These are phyloP conservation scores for Colaptes auratus DNA, from an alignment of 2,113 vertebrate species.

Conservation along the genomic window DNA sequence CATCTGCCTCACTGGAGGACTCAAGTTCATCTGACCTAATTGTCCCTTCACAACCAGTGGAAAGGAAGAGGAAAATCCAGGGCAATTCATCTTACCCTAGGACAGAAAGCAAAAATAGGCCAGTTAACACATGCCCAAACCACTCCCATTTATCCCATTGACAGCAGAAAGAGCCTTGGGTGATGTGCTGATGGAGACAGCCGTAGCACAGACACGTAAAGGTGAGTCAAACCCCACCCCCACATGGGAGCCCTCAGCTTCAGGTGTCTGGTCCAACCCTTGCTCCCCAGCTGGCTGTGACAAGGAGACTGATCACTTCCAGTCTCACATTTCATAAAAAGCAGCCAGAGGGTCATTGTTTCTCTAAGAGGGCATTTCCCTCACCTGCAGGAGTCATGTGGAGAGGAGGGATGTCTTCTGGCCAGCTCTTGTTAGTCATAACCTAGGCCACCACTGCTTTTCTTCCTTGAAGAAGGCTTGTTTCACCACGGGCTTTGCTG, in stretches of 20 bases:
- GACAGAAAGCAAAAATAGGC: conserved; percentile 1
- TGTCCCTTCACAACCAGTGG: background rate
- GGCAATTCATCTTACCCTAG: background rate
- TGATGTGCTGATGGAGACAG: background rate
- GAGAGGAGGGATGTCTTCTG: background rate
- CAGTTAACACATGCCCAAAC: conserved; percentile 12
- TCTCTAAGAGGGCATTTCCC: background rate
- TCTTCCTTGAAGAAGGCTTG: background rate
- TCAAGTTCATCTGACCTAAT: background rate
- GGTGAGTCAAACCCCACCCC: background rate
- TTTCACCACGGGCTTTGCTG: background rate
- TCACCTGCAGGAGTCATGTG: background rate
- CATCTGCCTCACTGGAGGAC: background rate
- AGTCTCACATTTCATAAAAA: background rate
- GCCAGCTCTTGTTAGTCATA: background rate
- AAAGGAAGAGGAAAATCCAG: conserved; percentile 8
- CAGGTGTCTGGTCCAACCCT: background rate
- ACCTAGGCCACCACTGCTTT: background rate
- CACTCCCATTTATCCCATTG: background rate
- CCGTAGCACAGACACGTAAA: background rate
- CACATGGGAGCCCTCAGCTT: background rate
- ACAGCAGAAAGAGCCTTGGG: background rate
- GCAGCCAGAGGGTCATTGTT: background rate
- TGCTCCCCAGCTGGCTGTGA: rapidly evolving
- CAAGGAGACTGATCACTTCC: background rate